phyloP scores from a whole-genome alignment of 2,888 invertebrate genomes.

The Nemapogon koenigi region DNA sequence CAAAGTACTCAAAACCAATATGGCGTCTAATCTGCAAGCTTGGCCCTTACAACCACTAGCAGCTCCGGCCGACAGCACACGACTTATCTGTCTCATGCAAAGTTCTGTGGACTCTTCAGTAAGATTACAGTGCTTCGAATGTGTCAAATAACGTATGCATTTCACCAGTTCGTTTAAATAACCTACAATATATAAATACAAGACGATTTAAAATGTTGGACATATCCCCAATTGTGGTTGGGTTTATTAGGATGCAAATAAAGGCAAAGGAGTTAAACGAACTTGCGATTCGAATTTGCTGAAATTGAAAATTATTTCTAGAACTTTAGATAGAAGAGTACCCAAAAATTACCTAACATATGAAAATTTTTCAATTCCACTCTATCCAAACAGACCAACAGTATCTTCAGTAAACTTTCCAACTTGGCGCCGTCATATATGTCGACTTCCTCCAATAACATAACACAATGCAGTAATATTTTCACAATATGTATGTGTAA shows the following conservation, averaged over 20 bases:
- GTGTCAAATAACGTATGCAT: constrained; percentile 42
- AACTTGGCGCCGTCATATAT: constrained; percentile 31
- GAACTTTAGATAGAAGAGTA: too few relatives aligned
- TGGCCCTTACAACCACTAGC: constrained; percentile 49
- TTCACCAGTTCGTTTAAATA: constrained; percentile 49
- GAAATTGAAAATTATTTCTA: too few relatives aligned
- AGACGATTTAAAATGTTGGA: too few relatives aligned
- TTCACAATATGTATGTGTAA: constrained; percentile 45
- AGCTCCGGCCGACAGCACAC: constrained; percentile 23
- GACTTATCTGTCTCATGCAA: constrained; percentile 3
- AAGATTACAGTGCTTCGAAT: constrained; percentile 36
- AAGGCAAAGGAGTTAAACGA: too few relatives aligned
- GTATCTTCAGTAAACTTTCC: constrained; percentile 46
- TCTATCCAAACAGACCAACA: constrained; percentile 41
- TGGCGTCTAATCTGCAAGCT: constrained; percentile 39
- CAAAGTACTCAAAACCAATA: constrained; percentile 34
- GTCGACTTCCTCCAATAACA: constrained; percentile 26
- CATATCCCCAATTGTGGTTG: too few relatives aligned
- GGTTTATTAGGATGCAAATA: too few relatives aligned
- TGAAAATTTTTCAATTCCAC: constrained; percentile 54
- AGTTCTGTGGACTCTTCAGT: background rate
- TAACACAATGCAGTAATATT: constrained; percentile 35
- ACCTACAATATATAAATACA: constrained; percentile 26
- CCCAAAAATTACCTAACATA: constrained; percentile 42
- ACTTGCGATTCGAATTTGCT: too few relatives aligned